Conservation (phyloP, 2,888 invertebrate species). For the Brachyptera risi region DNA sequence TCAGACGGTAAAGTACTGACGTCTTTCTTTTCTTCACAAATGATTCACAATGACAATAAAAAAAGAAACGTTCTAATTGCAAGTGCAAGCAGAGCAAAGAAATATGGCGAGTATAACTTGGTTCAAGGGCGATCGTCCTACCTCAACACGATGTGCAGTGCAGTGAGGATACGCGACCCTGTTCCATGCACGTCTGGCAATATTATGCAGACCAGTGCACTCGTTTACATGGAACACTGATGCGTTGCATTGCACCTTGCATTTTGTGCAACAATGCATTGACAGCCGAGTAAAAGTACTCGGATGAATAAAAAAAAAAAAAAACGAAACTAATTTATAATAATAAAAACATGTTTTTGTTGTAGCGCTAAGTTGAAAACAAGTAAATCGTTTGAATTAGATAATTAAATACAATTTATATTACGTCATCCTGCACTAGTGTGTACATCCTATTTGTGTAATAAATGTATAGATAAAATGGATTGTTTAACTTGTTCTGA, state of each 20-base stretch:
- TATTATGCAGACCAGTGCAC: constrained; percentile 3
- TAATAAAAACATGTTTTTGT: constrained; percentile 1
- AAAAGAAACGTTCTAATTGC: no score
- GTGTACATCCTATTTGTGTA: not conserved
- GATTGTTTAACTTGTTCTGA: no score
- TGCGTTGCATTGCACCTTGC: not conserved
- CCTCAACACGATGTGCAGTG: not conserved
- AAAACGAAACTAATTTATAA: not conserved
- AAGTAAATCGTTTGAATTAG: constrained; percentile 4
- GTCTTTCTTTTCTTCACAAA: no score
- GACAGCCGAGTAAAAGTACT: no score
- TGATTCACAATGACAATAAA: no score
- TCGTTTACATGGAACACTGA: not conserved
- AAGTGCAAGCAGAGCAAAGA: not conserved
- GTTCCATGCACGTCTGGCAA: not conserved
- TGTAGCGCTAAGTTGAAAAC: constrained; percentile 4
- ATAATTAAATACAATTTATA: not conserved
- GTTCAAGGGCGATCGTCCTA: not conserved
- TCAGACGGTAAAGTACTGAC: no score
- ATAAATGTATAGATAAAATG: not conserved
- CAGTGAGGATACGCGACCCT: not conserved
- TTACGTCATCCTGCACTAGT: not conserved
- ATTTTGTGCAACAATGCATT: not conserved
- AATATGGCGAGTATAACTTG: no score
- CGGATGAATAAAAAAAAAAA: no score